Evolutionary conservation across 2,888 invertebrate genomes (phyloP).

Genomic region (Chironomus tentans): DNA sequence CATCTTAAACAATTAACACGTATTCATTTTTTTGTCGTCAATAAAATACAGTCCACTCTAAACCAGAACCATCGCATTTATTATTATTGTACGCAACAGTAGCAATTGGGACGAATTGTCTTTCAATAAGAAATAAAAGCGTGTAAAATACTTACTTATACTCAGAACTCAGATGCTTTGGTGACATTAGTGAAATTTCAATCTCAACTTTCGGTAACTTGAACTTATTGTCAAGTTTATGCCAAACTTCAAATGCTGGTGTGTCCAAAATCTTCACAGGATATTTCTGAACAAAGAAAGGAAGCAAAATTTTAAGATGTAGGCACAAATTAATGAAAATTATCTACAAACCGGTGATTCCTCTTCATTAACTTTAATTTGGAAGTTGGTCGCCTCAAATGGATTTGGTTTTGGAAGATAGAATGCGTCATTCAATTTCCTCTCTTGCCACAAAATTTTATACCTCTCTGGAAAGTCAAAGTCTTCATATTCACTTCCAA

Average conservation of each 20-base stretch:
- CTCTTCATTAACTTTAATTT: slow-evolving; percentile 34
- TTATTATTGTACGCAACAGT: too few species aligned
- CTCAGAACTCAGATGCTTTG: not conserved
- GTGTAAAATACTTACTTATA: slow-evolving; percentile 42
- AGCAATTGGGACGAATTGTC: too few species aligned
- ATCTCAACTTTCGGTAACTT: slow-evolving; percentile 67
- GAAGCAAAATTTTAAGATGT: not conserved
- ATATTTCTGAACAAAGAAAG: slow-evolving; percentile 32
- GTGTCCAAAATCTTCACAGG: slow-evolving; percentile 52
- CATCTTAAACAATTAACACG: too few species aligned
- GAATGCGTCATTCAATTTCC: slow-evolving; percentile 50
- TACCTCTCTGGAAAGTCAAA: slow-evolving; percentile 51
- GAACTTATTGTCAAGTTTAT: slow-evolving; percentile 74
- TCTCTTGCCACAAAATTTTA: slow-evolving; percentile 53
- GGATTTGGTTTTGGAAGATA: slow-evolving; percentile 61
- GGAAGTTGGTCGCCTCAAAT: slow-evolving; percentile 64
- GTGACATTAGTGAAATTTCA: slow-evolving; percentile 60
- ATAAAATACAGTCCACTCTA: too few species aligned
- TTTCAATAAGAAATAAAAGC: too few species aligned
- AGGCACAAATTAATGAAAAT: too few species aligned
- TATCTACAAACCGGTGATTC: slow-evolving; percentile 31
- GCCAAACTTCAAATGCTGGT: slow-evolving; percentile 65
- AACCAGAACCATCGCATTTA: too few species aligned
- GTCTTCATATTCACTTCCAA: slow-evolving; percentile 65
- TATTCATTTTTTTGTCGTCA: too few species aligned